Evolutionary conservation across 53 echinoderm and acorn worm species (phyloP), one percentile per base, ranked within the genome.

Genomic region (Pentamera pediparva): DNA sequence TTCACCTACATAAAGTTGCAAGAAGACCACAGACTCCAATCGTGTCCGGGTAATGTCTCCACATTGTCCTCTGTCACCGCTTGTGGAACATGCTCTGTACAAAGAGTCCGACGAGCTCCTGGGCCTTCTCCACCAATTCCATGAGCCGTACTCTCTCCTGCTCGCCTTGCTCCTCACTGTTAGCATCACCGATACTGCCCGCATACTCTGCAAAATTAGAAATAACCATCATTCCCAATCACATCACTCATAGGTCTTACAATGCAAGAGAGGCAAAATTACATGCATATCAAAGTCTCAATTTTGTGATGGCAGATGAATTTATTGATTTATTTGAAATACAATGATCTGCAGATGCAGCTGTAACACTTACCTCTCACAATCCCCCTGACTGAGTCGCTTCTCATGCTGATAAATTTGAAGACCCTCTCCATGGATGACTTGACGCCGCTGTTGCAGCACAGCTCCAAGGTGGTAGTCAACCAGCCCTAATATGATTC

Each of bases 361-460:
- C n/a, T n/a, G n/a, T n/a, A n/a, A n/a, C 22, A 4, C 80, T 58
- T 64, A 96, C 98, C 98, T 83, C 98, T 82, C 37, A 96, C 98
- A 9, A 89, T 85, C 65, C 88, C 88, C 30, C 98, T 85, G 53
- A 96, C 88, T 3, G 88, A 86, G n/a, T n/a, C 98, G 17, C 91
- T 86, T 37, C 88, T 76, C 98, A 96, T 90, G 73, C 81, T 96
- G 52, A 96, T 86, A 30, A 96, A 69, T 59, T 96, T 91, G 3
- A 96, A 55, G 4, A 96, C 91, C 37, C 98, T 79, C 59, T 78
- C 86, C 63, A 87, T 88, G 83, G 91, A 83, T 52, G 91, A 60
- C 17, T 72, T 47, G 2, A 86, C 56, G 2, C 98, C 98, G 1
- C 91, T 79, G 37, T 77, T 80, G 63, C 98, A 96, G 83, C 91